Evolutionary conservation across 2,797 vertebrate species (phyloP).

Genomic region (Antennarius maculatus): DNA sequence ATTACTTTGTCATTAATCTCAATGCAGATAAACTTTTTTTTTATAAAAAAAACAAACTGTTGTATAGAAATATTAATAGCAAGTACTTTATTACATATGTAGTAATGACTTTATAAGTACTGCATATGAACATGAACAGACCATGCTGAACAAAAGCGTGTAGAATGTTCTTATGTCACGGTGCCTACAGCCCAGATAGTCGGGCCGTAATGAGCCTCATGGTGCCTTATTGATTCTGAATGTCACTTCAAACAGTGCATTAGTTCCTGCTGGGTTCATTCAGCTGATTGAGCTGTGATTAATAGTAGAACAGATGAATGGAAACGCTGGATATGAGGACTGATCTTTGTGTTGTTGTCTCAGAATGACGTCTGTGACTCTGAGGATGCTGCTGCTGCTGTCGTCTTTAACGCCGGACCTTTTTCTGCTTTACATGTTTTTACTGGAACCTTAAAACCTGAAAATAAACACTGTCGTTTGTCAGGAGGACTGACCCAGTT

Average conservation of each 20-base stretch:
- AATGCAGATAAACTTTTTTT: too few species aligned
- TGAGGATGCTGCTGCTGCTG: conserved; percentile 5
- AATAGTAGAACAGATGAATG: neutral
- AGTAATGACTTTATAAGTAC: neutral
- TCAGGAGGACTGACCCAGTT: neutral
- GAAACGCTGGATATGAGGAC: conserved; percentile 9
- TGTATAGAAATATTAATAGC: neutral
- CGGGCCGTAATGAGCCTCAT: too few species aligned
- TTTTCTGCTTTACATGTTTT: neutral
- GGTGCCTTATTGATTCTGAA: too few species aligned
- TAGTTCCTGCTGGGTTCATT: too few species aligned
- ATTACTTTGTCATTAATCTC: too few species aligned
- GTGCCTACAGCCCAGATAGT: too few species aligned
- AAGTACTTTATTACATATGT: neutral
- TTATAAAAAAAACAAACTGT: too few species aligned
- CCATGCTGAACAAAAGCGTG: too few species aligned
- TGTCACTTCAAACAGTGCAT: too few species aligned
- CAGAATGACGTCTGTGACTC: neutral
- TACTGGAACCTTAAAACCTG: neutral
- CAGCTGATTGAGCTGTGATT: neutral
- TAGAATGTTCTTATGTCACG: neutral
- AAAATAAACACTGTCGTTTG: conserved; percentile 33
- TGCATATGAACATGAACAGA: neutral
- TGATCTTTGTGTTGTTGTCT: conserved; percentile 6
- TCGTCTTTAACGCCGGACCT: neutral